Base-by-base conservation (phyloP, 2,797 vertebrate species). In the Schizopygopsis pylzovi region DNA sequence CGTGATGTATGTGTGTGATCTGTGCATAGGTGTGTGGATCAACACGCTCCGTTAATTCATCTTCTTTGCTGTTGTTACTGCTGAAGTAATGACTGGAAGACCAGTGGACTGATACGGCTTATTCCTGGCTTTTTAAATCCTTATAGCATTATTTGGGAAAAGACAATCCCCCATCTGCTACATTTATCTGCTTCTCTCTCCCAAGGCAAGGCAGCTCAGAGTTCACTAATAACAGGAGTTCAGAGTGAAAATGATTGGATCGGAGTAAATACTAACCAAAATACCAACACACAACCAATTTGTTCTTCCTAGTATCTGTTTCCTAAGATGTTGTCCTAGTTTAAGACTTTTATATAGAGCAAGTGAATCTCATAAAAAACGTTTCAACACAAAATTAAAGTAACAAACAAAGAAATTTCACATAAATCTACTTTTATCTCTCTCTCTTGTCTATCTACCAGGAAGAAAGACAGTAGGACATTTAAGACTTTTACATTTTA, bases 111-210 rank as follows among this genome's bases (percentile, higher is more conserved):
- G 91, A 94, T 93, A 89, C 8, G 22, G 37, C 78, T 92, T 87
- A 90, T 89, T 73, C 71, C 37, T 89, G 90, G 89, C 90, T 92
- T 92, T 91, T 90, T 90, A 93, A 91, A 91, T 93, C 91, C 88
- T 93, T 91, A 89, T 88, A 89, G 91, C 45, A 81, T 92, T 92
- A 92, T 94, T 93, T 93, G 90, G 91, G 88, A 93, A 93, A 93
- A 92, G 92, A 91, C 89, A 67, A 75, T 75, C 37, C 16, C 4
- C n/a, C 1, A 4, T 22, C 52, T 63, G 28, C 56, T 88, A 92
- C 92, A 92, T 94, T 91, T 91, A 93, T 95, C 92, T 93, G 84
- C 91, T 91, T 37, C 28, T 59, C 39, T 79, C 39, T 79, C 65
- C 54, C 13, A 70, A 79, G 65, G 22, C 52, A 12, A 72, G 10